Evolutionary conservation across 2,797 vertebrate species (phyloP).

Genomic region (Coendou prehensilis): DNA sequence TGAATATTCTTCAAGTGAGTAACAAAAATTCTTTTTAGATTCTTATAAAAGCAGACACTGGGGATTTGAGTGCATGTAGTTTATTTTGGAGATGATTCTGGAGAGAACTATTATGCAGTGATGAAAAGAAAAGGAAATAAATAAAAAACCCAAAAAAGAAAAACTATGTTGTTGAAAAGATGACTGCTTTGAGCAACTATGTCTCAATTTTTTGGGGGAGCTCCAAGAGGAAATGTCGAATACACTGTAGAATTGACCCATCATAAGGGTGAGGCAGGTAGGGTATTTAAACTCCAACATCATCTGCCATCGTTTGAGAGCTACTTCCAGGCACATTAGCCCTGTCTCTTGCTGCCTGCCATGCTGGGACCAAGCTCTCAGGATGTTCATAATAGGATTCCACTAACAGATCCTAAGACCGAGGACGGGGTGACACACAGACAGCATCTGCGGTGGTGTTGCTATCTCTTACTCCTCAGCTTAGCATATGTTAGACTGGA

Average conservation of each 20-base stretch:
- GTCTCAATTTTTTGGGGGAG: not conserved
- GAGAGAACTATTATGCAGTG: not conserved
- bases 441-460: not conserved
- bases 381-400: not conserved
- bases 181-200: too few relatives aligned
- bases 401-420: not conserved
- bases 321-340: too few relatives aligned
- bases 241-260: not conserved
- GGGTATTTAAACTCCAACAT: not conserved
- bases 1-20: not conserved
- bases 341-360: not conserved
- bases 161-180: not conserved
- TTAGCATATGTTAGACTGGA: not conserved
- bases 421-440: not conserved
- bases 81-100: slow-evolving; percentile 47
- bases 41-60: not conserved
- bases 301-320: not conserved
- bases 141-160: not conserved
- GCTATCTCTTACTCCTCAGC: not conserved
- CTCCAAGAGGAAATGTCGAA: not conserved
- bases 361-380: not conserved
- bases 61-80: not conserved
- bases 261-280: not conserved
- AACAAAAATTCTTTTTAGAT: not conserved
- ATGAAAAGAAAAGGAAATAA: not conserved